Base-by-base conservation (phyloP, 2,113 vertebrate species). In the Oostethus manadensis region DNA sequence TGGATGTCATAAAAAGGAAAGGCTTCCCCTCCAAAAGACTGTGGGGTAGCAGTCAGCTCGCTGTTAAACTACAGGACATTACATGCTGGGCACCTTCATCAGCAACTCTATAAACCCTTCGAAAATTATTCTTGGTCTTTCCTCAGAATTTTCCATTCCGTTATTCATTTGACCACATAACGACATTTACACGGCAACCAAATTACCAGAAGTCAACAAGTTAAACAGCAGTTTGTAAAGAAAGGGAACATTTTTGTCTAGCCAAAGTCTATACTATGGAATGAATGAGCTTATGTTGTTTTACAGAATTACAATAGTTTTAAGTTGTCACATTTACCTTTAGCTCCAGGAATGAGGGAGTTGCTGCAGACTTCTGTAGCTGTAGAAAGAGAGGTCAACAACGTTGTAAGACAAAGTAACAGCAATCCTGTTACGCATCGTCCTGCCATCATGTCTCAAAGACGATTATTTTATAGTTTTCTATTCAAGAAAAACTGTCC, bases 1-100 rank as follows among this genome's bases (percentile, higher is more conserved):
- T 88, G 79, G 82, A 85, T 85, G 70, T 77, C 50, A 22, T 86
- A 80, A 86, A 86, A 83, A 58, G 33, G 73, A 76, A 77, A 83
- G 81, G 75, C 67, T 58, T 81, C 78, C 78, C 78, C 77, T 78
- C 64, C 57, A 70, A 73, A 66, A 73, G 66, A 58, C 70, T 11
- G 16, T 35, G 58, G 74, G 70, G 69, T 58, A 65, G 66, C 69
- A 77, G 75, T 81, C 77, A 65, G 55, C 55, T 21, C 18, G 64
- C 70, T 74, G 46, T 74, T 85, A 85, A 86, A 86, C 78, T 62
- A 40, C 74, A 78, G 73, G 79, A 74, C 78, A 77, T 80, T 79
- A 69, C 76, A 81, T 82, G 71, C 79, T 68, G 68, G 29, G 56
- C 62, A 58, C 68, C 62, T 74, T 74, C 65, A 70, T 60, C 73